Evolutionary conservation across 2,113 vertebrate species (phyloP).

Genomic region (Phylloscopus trochiloides): DNA sequence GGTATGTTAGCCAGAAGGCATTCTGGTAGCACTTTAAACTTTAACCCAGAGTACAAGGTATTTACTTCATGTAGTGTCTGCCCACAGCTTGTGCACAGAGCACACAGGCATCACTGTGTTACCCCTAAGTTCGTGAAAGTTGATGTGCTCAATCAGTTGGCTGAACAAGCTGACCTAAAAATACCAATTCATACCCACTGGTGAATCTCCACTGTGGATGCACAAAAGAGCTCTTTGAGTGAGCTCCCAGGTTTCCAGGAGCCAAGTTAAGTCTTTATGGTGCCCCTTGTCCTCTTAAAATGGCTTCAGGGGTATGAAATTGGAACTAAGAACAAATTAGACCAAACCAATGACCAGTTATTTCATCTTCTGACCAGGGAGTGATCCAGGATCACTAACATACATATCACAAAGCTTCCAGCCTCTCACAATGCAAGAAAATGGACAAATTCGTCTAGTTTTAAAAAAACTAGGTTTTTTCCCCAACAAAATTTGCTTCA

Average conservation of each 20-base stretch:
- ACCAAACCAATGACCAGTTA: background rate
- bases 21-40: conserved; percentile 20
- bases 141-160: background rate
- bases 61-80: background rate
- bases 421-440: background rate
- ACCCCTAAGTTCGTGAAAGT: background rate
- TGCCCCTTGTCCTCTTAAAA: background rate
- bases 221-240: background rate
- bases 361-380: background rate
- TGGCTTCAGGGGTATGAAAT: background rate
- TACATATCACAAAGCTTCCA: background rate
- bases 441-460: background rate
- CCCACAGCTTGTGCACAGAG: background rate
- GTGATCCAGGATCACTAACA: background rate
- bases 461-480: background rate
- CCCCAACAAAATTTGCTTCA: background rate
- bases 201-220: background rate
- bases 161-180: background rate
- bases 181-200: background rate
- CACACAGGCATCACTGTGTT: background rate
- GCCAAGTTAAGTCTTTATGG: background rate
- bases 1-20: background rate
- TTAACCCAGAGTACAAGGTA: background rate
- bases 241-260: background rate
- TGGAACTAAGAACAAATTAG: background rate